Conservation (phyloP, 2,888 invertebrate species). For the Hyles lineata region DNA sequence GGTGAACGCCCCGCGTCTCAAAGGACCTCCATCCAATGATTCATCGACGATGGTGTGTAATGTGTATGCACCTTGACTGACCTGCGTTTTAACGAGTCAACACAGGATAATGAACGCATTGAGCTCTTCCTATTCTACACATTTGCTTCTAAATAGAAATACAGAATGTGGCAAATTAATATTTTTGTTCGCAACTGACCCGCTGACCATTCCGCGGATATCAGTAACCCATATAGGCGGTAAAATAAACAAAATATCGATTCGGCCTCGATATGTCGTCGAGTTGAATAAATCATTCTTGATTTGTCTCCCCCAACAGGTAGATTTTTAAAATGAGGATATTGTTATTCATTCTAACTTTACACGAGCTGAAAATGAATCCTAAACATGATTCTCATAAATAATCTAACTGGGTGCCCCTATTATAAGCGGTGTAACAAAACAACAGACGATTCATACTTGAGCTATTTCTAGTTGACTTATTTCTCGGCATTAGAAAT, state of each 20-base stretch:
- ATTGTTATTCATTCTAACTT: slow-evolving; percentile 79
- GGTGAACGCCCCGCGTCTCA: slow-evolving; percentile 77
- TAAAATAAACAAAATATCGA: slow-evolving; percentile 65
- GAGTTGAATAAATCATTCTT: slow-evolving; percentile 74
- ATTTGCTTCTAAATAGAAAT: not conserved
- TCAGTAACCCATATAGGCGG: slow-evolving; percentile 67
- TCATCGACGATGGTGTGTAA: slow-evolving; percentile 60
- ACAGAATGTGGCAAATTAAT: slow-evolving; percentile 37
- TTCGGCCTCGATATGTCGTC: slow-evolving; percentile 68
- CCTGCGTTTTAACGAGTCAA: slow-evolving; percentile 78
- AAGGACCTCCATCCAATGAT: slow-evolving; percentile 75
- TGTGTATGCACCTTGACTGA: slow-evolving; percentile 71
- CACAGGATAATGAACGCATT: slow-evolving; percentile 77
- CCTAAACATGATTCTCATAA: slow-evolving; percentile 75
- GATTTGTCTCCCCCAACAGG: slow-evolving; percentile 77
- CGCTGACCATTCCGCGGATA: slow-evolving; percentile 21
- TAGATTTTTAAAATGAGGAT: slow-evolving; percentile 76
- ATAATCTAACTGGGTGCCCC: slow-evolving; percentile 64
- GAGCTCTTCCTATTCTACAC: slow-evolving; percentile 56
- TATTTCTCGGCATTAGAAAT: slow-evolving; percentile 1
- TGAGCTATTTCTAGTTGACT: not conserved
- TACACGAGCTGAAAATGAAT: slow-evolving; percentile 81
- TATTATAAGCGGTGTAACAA: slow-evolving; percentile 53
- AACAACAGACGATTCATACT: slow-evolving; percentile 49
- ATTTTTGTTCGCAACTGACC: slow-evolving; percentile 15